phyloP scores from a whole-genome alignment of 1,140 invertebrate genomes.

The Pseudomyrmex gracilis region DNA sequence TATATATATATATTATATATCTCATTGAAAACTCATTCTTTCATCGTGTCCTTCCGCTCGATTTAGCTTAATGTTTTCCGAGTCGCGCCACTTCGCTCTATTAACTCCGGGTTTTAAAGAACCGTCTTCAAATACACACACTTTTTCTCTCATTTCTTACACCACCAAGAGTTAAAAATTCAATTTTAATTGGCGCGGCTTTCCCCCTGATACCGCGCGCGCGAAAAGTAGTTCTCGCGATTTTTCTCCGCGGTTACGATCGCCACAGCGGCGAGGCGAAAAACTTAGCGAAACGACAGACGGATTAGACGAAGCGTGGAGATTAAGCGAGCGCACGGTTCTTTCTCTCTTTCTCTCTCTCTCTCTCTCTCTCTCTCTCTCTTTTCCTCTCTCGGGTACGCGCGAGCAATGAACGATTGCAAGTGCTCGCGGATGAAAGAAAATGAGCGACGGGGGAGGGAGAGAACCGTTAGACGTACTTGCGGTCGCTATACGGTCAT shows the following conservation, averaged over 20 bases:
- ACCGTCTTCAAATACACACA: background rate
- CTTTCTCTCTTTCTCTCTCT: background rate
- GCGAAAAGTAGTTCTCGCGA: background rate
- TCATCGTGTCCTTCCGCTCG: conserved; percentile 9
- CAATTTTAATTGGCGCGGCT: conserved; percentile 13
- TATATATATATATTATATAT: conserved; percentile 12
- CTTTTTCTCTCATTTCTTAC: background rate
- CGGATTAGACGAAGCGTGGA: conserved; percentile 51
- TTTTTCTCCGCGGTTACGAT: background rate
- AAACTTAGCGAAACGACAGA: conserved; percentile 44
- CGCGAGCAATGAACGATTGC: conserved; percentile 33
- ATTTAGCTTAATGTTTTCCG: conserved; percentile 3
- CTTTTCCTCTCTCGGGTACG: conserved; percentile 3
- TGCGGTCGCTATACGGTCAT: conserved; percentile 69
- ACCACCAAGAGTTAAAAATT: conserved; percentile 27
- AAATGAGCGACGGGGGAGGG: conserved; percentile 39
- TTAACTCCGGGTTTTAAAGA: conserved; percentile 37
- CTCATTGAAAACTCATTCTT: conserved; percentile 39
- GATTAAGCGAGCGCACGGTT: conserved; percentile 45
- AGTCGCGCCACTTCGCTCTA: conserved; percentile 23
- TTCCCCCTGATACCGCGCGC: background rate
- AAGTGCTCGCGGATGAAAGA: conserved; percentile 60
- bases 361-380: background rate
- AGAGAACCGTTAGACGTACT: conserved; percentile 72
- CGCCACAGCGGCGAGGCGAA: background rate